phyloP scores from a whole-genome alignment of 2,797 vertebrate genomes.

The Xenops minutus region DNA sequence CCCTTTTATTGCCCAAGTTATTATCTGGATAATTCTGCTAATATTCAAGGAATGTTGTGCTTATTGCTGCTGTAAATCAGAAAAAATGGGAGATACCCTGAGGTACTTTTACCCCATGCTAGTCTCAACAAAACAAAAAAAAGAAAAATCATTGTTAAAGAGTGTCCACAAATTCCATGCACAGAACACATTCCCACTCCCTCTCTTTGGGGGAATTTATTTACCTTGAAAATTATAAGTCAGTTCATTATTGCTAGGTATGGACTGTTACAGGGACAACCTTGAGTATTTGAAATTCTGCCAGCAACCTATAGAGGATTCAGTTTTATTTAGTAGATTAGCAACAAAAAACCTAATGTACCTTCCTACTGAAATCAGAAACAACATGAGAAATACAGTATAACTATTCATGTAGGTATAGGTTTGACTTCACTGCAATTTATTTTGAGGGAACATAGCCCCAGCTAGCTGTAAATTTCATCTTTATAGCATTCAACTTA shows the following conservation, averaged over 20 bases:
- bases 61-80: background rate
- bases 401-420: background rate
- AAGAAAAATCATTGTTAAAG: background rate
- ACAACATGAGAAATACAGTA: background rate
- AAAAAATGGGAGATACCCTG: background rate
- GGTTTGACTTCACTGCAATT: background rate
- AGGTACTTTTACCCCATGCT: background rate
- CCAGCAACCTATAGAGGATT: background rate
- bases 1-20: background rate
- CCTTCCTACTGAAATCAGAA: background rate
- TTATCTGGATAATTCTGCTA: background rate
- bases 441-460: fast-evolving
- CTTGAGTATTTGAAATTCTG: background rate
- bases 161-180: background rate
- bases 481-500: background rate
- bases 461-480: background rate
- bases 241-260: background rate
- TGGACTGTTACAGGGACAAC: background rate
- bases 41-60: background rate
- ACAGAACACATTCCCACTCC: background rate
- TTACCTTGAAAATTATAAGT: background rate
- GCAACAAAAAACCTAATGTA: background rate
- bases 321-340: background rate
- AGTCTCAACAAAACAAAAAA: background rate
- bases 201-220: background rate